Evolutionary conservation across 2,797 vertebrate genomes (phyloP).

Genomic region (Benthosema pterotum): DNA sequence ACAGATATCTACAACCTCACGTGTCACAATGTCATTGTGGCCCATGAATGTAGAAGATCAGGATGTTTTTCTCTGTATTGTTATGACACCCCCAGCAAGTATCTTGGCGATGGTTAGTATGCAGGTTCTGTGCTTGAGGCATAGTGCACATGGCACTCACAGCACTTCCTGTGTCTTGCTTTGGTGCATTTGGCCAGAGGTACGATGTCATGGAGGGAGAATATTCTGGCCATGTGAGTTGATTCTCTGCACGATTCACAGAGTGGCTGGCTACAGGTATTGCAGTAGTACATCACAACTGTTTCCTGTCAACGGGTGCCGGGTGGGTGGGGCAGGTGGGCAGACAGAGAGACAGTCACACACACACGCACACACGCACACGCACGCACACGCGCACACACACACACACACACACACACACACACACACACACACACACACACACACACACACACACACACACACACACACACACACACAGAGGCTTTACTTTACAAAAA

Average conservation of each 20-base stretch:
- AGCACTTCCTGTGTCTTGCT: constrained; percentile 90
- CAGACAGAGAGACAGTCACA: not conserved
- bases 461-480: not conserved
- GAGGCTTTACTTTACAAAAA: too few species aligned
- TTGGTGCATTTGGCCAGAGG: constrained; percentile 90
- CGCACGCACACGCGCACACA: not conserved
- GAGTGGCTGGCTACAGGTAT: constrained; percentile 94
- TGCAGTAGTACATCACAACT: constrained; percentile 91
- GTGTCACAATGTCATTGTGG: too few species aligned
- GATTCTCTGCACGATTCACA: constrained; percentile 88
- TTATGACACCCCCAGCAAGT: not conserved
- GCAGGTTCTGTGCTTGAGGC: too few species aligned
- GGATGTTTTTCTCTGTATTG: too few species aligned
- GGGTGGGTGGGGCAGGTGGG: not conserved
- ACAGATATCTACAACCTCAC: too few species aligned
- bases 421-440: not conserved
- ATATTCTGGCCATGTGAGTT: constrained; percentile 93
- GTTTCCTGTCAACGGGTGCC: constrained; percentile 75
- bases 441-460: not conserved
- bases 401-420: not conserved
- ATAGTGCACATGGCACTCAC: constrained; percentile 77
- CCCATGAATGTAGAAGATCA: too few species aligned
- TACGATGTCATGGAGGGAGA: constrained; percentile 91
- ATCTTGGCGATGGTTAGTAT: too few species aligned
- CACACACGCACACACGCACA: not conserved